phyloP scores from a whole-genome alignment of 2,888 invertebrate genomes.

The Tetramorium bicarinatum region DNA sequence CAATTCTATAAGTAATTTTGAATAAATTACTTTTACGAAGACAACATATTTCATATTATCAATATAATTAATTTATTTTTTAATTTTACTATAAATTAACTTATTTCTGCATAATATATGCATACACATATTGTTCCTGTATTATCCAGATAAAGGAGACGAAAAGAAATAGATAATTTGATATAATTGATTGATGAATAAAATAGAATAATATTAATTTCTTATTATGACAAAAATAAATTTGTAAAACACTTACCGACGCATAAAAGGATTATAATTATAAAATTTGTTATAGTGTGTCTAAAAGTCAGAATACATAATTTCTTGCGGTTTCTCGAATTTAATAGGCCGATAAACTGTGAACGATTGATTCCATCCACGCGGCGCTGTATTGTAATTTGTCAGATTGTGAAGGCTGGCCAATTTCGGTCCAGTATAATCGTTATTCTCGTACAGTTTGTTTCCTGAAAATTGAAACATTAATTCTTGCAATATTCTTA shows the following conservation, averaged over 20 bases:
- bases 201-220: slow-evolving; percentile 17
- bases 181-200: too few relatives aligned
- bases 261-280: slow-evolving; percentile 37
- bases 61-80: neutral
- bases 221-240: neutral
- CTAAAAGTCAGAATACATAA: slow-evolving; percentile 84
- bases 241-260: slow-evolving; percentile 52
- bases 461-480: slow-evolving; percentile 74
- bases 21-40: neutral
- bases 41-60: neutral
- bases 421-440: slow-evolving; percentile 83
- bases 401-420: slow-evolving; percentile 86
- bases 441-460: slow-evolving; percentile 77
- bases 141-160: neutral
- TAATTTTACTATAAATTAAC: neutral
- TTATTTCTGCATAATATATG: neutral
- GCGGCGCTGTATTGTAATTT: slow-evolving; percentile 94
- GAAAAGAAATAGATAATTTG: neutral
- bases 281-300: slow-evolving; percentile 30
- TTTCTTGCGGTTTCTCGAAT: slow-evolving; percentile 88
- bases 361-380: slow-evolving; percentile 92
- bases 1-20: neutral
- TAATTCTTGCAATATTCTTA: neutral
- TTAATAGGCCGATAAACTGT: slow-evolving; percentile 92
- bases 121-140: neutral